Evolutionary conservation across 2,797 vertebrate genomes (phyloP).

Genomic region (Acanthurus leucopareius): DNA sequence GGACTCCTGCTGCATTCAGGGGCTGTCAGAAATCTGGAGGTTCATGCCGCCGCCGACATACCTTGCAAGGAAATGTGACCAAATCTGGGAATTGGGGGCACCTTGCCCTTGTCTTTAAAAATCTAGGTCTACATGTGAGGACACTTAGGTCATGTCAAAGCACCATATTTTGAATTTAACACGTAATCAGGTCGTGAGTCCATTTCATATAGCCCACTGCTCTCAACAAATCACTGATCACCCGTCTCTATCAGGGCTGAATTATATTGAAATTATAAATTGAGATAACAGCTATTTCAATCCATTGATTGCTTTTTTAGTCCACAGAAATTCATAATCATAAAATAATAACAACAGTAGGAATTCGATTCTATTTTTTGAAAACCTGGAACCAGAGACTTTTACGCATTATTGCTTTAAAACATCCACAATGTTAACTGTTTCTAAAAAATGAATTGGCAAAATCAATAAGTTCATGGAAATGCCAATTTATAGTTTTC

Average conservation of each 20-base stretch:
- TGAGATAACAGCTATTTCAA: no score
- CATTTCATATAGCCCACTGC: not conserved
- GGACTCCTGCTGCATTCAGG: slow-evolving; percentile 70
- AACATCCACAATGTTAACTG: no score
- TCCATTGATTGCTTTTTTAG: no score
- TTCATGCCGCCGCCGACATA: not conserved
- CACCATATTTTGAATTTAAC: not conserved
- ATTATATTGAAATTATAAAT: no score
- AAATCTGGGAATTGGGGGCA: not conserved
- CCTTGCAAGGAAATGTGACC: not conserved
- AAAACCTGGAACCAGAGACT: no score
- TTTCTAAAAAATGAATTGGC: no score
- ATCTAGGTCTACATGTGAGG: not conserved
- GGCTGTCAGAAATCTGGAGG: slow-evolving; percentile 22
- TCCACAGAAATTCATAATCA: no score
- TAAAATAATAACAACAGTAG: no score
- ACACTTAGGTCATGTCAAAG: not conserved
- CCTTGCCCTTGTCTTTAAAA: not conserved
- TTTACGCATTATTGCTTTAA: no score
- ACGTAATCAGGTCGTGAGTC: not conserved
- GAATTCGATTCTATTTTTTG: no score
- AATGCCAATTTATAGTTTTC: no score
- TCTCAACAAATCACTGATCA: not conserved
- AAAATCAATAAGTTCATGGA: not conserved
- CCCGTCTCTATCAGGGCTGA: no score